phyloP scores from a whole-genome alignment of 30 jellyfish, hydroid and myxozoan species.

The Chironex yamaguchii region DNA sequence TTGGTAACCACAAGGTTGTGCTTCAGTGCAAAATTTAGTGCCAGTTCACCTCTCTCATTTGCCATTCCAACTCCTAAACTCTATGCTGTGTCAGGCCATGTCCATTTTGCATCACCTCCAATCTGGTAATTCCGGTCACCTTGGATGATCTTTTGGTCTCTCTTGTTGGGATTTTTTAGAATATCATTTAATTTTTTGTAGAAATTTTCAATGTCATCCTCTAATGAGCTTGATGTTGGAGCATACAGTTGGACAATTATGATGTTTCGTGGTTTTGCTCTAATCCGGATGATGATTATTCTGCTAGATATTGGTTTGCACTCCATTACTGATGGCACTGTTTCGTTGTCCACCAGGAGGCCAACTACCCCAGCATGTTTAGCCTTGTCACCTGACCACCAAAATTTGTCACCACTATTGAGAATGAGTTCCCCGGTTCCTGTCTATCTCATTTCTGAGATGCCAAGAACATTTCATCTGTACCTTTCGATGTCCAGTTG shows the following conservation, averaged over 20 bases:
- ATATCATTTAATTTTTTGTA: slow-evolving; percentile 6
- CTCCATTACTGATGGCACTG: slow-evolving; percentile 19
- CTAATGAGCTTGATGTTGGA: slow-evolving; percentile 4
- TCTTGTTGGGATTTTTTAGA: not conserved
- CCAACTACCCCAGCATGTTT: slow-evolving; percentile 22
- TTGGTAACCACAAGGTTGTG: slow-evolving; percentile 24
- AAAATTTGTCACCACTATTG: slow-evolving; percentile 17
- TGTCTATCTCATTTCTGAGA: slow-evolving; percentile 37
- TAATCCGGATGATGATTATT: slow-evolving; percentile 4
- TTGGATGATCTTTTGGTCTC: not conserved
- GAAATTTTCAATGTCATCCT: slow-evolving; percentile 8
- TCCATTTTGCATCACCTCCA: slow-evolving; percentile 39
- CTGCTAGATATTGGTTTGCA: slow-evolving; percentile 21
- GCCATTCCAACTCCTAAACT: slow-evolving; percentile 26
- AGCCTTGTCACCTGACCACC: slow-evolving; percentile 5
- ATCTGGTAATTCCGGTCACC: slow-evolving; percentile 54
- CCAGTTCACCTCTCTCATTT: slow-evolving; percentile 38
- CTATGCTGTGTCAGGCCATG: slow-evolving; percentile 23
- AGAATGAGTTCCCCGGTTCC: slow-evolving; percentile 7
- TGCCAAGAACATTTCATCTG: slow-evolving; percentile 35
- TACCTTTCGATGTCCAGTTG: slow-evolving; percentile 4
- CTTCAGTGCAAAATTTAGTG: not conserved
- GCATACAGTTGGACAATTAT: slow-evolving; percentile 35
- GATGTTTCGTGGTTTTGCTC: not conserved
- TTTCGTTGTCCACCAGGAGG: slow-evolving; percentile 6